Base-by-base conservation (phyloP, 2,113 vertebrate species). In the Nerophis lumbriciformis region DNA sequence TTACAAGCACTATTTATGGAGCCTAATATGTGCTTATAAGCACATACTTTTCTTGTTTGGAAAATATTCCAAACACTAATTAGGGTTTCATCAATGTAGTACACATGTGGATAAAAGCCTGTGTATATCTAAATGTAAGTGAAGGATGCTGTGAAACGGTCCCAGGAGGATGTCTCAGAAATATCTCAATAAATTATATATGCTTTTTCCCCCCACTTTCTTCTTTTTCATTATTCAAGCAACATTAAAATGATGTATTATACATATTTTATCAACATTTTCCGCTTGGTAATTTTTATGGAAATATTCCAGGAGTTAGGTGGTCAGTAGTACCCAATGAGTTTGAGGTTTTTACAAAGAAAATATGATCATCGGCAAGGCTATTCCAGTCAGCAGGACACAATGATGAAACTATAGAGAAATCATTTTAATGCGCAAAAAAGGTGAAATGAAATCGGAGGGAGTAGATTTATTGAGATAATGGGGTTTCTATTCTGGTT, bases 341-440 rank as follows among this genome's bases (percentile, higher is more conserved):
- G 45, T 21, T 63, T 66, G 21, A 59, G 53, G 51, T 60, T 61
- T 5, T 62, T 36, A 60, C 38, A 44, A 72, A 73, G 77, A 65
- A 60, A 45, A 52, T 28, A 8, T 10, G 59, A 58, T 73, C 76
- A 76, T 72, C 47, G 59, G 48, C 36, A 53, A 55, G 69, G 44
- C 59, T 57, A 61, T 71, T 63, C 37, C 16, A 69, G 71, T 69
- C 55, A 78, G 68, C 51, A 77, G 71, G 79, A 71, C 79, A 76
- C 57, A 60, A 72, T 87, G 87, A 88, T 84, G 83, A 81, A 88
- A 87, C 82, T 58, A 61, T 44, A 73, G 56, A 71, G 79, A 85
- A 87, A 88, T 82, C 77, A 42, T 62, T 76, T 76, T 78, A 44
- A 77, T 74, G 68, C 71, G 56, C 38, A 59, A 71, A 70, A 53